Conservation (phyloP, 2,888 invertebrate species). For the Drosophila setosimentum region DNA sequence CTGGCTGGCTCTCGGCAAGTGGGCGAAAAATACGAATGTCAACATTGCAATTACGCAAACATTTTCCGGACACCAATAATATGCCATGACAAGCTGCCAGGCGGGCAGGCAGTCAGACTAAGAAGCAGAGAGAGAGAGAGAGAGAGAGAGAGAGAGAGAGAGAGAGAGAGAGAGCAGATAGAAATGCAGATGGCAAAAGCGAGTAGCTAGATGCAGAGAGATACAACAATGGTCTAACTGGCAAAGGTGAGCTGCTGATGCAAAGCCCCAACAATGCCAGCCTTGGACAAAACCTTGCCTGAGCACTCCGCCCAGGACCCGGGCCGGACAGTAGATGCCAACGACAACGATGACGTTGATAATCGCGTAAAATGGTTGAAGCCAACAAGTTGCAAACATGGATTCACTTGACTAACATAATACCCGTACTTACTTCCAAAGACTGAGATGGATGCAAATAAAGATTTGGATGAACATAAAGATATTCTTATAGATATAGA, state of each 20-base stretch:
- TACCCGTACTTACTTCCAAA: slow-evolving; percentile 5
- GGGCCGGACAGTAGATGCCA: slow-evolving; percentile 63
- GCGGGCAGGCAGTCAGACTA: slow-evolving; percentile 10
- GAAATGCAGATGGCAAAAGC: slow-evolving; percentile 10
- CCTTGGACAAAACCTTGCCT: slow-evolving; percentile 32
- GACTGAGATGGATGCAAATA: background rate
- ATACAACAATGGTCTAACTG: slow-evolving; percentile 67
- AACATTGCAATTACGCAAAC: slow-evolving; percentile 83
- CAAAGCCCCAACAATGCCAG: slow-evolving; percentile 64
- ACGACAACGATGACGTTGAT: slow-evolving; percentile 72
- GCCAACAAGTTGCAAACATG: slow-evolving; percentile 5
- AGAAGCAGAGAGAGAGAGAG: slow-evolving; percentile 3
- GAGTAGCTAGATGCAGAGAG: slow-evolving; percentile 2
- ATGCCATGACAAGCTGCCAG: slow-evolving; percentile 73
- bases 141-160: slow-evolving; percentile 13
- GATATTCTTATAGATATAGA: too few species aligned
- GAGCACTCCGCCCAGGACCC: slow-evolving; percentile 19
- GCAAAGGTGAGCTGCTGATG: slow-evolving; percentile 68
- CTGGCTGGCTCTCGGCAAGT: slow-evolving; percentile 24
- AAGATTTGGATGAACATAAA: background rate
- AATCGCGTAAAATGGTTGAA: slow-evolving; percentile 75
- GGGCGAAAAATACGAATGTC: slow-evolving; percentile 80
- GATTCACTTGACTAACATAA: slow-evolving; percentile 20
- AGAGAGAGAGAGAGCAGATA: slow-evolving; percentile 4
- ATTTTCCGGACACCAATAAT: slow-evolving; percentile 83